These are phyloP conservation scores for Corythornis vintsioides DNA, from an alignment of 2,113 vertebrate species.

Conservation along the genomic window DNA sequence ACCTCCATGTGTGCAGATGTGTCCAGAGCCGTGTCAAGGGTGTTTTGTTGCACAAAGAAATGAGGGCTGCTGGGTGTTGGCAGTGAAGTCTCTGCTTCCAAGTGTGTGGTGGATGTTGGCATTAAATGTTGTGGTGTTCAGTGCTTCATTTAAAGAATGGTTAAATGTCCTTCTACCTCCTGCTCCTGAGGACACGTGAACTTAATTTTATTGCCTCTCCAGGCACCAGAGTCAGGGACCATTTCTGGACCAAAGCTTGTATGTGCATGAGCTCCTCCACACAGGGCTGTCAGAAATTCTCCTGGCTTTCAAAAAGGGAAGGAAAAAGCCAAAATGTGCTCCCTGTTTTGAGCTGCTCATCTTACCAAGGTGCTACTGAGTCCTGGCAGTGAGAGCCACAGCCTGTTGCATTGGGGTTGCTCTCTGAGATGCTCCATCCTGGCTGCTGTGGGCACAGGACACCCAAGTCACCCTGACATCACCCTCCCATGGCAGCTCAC, in stretches of 20 bases:
- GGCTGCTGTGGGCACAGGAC: neutral
- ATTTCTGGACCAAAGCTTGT: neutral
- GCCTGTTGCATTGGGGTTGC: rapidly evolving
- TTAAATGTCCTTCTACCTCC: neutral
- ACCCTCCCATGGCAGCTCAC: rapidly evolving
- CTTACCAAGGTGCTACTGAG: rapidly evolving
- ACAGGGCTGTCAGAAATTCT: neutral
- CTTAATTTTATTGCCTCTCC: neutral
- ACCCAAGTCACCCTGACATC: rapidly evolving
- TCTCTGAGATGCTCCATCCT: neutral
- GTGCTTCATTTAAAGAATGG: neutral
- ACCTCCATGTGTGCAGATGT: rapidly evolving
- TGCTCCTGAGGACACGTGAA: neutral
- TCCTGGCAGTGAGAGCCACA: neutral
- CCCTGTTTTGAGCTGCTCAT: neutral
- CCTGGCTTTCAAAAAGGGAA: slow-evolving; percentile 1
- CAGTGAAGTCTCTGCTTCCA: neutral
- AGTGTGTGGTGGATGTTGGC: neutral
- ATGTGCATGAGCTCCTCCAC: rapidly evolving
- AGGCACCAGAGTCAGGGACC: neutral
- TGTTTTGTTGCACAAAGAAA: rapidly evolving
- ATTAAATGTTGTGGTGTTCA: neutral
- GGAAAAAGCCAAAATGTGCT: rapidly evolving
- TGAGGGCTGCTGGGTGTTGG: neutral
- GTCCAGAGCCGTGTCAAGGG: rapidly evolving